Conservation (phyloP, 1,140 invertebrate genomes). For the Pseudomyrmex cubaensis region DNA sequence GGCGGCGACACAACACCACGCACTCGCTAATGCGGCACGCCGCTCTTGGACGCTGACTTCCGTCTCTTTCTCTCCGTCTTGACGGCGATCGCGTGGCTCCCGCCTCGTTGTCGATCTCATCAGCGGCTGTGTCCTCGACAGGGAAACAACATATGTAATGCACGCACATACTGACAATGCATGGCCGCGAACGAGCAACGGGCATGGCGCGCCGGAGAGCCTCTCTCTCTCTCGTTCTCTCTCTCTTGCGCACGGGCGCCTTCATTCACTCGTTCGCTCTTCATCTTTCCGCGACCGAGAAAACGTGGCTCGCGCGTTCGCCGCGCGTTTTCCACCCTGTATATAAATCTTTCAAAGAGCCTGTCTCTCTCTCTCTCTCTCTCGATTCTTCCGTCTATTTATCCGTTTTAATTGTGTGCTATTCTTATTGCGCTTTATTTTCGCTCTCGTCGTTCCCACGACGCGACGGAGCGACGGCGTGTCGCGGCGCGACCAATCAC, state of each 20-base stretch:
- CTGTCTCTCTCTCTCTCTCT: neutral
- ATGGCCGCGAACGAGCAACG: constrained; percentile 55
- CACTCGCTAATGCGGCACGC: constrained; percentile 62
- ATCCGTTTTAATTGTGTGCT: neutral
- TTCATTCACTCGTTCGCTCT: constrained; percentile 7
- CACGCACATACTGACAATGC: constrained; percentile 15
- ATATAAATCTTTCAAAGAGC: too few relatives aligned
- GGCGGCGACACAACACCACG: constrained; percentile 63
- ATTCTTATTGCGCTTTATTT: constrained; percentile 33
- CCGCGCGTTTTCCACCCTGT: too few relatives aligned
- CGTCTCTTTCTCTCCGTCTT: constrained; percentile 32
- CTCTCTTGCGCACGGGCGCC: neutral
- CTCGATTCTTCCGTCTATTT: neutral
- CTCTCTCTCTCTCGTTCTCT: constrained; percentile 33
- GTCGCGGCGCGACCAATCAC: constrained; percentile 27
- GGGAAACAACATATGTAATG: constrained; percentile 56
- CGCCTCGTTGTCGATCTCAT: constrained; percentile 39
- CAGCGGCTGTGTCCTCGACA: constrained; percentile 39
- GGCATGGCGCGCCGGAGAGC: constrained; percentile 74
- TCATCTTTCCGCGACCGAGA: neutral
- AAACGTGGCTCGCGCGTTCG: neutral
- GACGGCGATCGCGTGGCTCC: constrained; percentile 63
- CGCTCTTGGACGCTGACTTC: constrained; percentile 26
- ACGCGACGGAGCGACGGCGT: neutral
- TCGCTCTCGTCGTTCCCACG: neutral